Base-by-base conservation (phyloP, 2,888 invertebrate species). In the Ectemnius cavifrons region DNA sequence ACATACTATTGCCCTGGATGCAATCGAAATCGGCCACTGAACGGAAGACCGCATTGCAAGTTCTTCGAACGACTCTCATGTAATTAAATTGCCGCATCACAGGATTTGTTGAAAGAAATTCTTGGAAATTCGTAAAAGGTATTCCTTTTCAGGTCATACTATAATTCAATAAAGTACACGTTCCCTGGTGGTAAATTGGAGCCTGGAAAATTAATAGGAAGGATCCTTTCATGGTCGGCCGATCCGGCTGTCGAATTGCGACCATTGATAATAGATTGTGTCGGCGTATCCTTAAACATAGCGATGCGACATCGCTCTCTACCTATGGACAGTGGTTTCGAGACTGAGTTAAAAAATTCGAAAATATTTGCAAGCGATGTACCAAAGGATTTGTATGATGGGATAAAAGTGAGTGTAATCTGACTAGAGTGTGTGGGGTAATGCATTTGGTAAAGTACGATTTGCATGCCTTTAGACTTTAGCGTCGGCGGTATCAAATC, bases 1-100 rank as follows among this genome's bases (percentile, higher is more conserved):
- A 89, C 5, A 88, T 88, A 73, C 78, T 89, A 8, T 66, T 87
- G 56, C 88, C 90, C 0, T 89, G 90, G 89, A 88, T 90, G 89
- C 88, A 89, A 66, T 88, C 89, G 0, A 89, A 86, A 58, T 86
- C 85, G 2, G 70, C 69, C 6, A 67, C 81, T 0, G 89, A 89
- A 61, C 83, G 89, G 45, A 83, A 83, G 71, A 86, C 82, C 11
- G 85, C 89, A 0, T 71, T 90, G 5, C 66, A 84, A 2, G 86
- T 89, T 8, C 79, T 90, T 16, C 77, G 87, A 14, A 81, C 83
- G 1, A 85, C 87, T 4, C 82, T 90, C 5, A 85, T 84, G 88
- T 89, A 82, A 68, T 27, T 60, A n/a, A 62, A 58, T 37, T 67
- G 61, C 49, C 23, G 59, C 45, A 18, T 2, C 4, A 56, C 2